A percentile compares a stretch with the other conserved stretches of the same genome.
Conservation (phyloP, 2,888 invertebrate genomes). For the Junonia oenone region DNA sequence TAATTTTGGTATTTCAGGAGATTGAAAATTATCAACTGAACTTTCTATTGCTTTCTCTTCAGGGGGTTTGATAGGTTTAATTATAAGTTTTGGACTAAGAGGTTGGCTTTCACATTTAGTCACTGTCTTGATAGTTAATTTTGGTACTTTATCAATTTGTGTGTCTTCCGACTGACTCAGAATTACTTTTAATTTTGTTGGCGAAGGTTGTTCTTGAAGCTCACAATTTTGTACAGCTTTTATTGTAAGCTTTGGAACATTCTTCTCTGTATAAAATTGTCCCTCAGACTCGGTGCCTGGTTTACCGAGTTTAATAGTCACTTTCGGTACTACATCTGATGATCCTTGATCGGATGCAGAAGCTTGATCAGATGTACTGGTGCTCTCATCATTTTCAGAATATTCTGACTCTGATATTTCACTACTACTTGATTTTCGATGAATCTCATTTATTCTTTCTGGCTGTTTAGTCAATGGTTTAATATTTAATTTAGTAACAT, state of each 20-base stretch:
- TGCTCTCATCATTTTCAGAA: constrained; percentile 76
- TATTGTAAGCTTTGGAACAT: constrained; percentile 67
- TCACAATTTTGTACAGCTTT: constrained; percentile 61
- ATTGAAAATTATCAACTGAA: constrained; percentile 29
- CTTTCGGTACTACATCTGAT: constrained; percentile 63
- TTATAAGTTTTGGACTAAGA: constrained; percentile 69
- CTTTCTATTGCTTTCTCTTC: constrained; percentile 45
- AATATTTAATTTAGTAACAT: constrained; percentile 67
- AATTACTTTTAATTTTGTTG: constrained; percentile 60
- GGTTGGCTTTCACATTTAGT: constrained; percentile 60
- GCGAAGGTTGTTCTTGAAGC: constrained; percentile 50
- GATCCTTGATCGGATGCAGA: constrained; percentile 64
- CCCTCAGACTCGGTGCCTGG: constrained; percentile 68
- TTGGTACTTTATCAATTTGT: constrained; percentile 61
- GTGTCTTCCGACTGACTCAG: constrained; percentile 60
- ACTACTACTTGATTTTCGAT: constrained; percentile 73
- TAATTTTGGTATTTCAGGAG: constrained; percentile 43
- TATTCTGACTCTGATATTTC: constrained; percentile 76
- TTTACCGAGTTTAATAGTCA: constrained; percentile 70
- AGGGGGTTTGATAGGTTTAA: constrained; percentile 66
- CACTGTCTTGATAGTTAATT: constrained; percentile 67
- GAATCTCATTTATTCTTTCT: constrained; percentile 66
- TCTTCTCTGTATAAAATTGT: constrained; percentile 65
- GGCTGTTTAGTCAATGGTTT: constrained; percentile 72
- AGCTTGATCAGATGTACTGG: constrained; percentile 66